Percentiles rank a stretch among this genome's conserved stretches.
Conservation (phyloP, 2,888 invertebrate genomes). For the Scotopteryx bipunctaria region DNA sequence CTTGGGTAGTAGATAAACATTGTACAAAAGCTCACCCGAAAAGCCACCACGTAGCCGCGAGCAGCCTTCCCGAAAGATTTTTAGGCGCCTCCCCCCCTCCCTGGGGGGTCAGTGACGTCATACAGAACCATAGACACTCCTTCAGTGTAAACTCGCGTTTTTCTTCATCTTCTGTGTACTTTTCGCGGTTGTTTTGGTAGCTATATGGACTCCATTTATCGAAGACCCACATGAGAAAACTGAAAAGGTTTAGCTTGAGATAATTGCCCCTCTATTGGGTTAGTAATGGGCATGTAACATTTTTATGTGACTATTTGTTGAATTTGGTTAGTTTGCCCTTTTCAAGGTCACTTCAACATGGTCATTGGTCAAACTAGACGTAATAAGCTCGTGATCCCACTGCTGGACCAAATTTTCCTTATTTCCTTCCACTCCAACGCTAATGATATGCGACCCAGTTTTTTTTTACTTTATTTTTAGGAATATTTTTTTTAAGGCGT, state of each 20-base stretch:
- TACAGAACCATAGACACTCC: conserved; percentile 99
- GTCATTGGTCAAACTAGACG: too few relatives aligned
- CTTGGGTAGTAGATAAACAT: not conserved
- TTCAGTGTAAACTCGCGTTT: conserved; percentile 97
- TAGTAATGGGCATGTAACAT: too few relatives aligned
- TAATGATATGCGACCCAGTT: too few relatives aligned
- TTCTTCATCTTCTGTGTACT: conserved; percentile 96
- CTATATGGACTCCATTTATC: conserved; percentile 99
- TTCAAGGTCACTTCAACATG: too few relatives aligned
- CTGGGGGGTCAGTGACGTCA: conserved; percentile 98
- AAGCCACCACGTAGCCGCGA: conserved; percentile 99
- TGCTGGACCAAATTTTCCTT: too few relatives aligned
- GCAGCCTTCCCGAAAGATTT: conserved; percentile 96
- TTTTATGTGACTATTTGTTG: too few relatives aligned
- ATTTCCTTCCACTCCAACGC: too few relatives aligned
- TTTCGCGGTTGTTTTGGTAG: conserved; percentile 96
- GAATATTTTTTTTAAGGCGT: too few relatives aligned
- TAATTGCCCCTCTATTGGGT: not conserved
- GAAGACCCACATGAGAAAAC: conserved; percentile 97
- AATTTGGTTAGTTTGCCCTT: too few relatives aligned
- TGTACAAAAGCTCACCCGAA: conserved; percentile 85
- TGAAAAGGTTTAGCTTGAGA: conserved; percentile 65
- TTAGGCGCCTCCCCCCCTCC: conserved; percentile 98
- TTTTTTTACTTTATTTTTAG: too few relatives aligned
- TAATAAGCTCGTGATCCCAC: too few relatives aligned